phyloP scores from a whole-genome alignment of 2,797 vertebrate genomes.

The Saxicola maurus region DNA sequence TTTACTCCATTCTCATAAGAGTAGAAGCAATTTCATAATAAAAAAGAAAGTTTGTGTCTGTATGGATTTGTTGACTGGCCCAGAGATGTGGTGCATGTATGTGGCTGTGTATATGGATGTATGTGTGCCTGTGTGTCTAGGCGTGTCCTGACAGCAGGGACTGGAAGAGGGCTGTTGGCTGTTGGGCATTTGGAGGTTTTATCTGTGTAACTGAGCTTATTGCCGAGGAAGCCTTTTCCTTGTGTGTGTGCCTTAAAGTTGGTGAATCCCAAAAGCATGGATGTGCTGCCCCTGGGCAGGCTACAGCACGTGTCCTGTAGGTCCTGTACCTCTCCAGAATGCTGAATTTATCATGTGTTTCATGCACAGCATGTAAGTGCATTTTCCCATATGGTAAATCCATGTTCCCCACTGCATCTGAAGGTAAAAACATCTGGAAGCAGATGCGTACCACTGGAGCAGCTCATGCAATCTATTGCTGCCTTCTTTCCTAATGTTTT shows the following conservation, averaged over 20 bases:
- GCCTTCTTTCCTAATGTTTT: neutral
- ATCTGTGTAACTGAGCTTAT: neutral
- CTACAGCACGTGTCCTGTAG: neutral
- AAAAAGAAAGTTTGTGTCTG: neutral
- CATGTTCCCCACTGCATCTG: neutral
- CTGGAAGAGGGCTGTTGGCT: neutral
- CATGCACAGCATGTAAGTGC: neutral
- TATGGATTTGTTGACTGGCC: neutral
- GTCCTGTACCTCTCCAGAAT: neutral
- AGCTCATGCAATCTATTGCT: neutral
- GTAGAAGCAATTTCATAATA: neutral
- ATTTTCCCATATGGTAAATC: neutral
- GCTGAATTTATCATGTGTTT: neutral
- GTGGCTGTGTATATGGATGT: fast-evolving
- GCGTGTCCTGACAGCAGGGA: neutral
- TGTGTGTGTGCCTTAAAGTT: fast-evolving
- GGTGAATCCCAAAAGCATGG: neutral
- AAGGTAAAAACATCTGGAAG: neutral
- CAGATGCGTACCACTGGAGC: neutral
- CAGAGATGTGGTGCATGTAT: neutral
- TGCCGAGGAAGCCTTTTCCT: neutral
- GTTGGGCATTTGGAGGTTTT: neutral
- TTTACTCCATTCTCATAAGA: neutral
- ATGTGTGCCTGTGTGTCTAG: fast-evolving
- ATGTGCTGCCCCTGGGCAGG: neutral